Percentiles rank a stretch among this genome's conserved stretches.
Conservation (phyloP, 2,797 vertebrate genomes). For the Brachyalestes nurse region DNA sequence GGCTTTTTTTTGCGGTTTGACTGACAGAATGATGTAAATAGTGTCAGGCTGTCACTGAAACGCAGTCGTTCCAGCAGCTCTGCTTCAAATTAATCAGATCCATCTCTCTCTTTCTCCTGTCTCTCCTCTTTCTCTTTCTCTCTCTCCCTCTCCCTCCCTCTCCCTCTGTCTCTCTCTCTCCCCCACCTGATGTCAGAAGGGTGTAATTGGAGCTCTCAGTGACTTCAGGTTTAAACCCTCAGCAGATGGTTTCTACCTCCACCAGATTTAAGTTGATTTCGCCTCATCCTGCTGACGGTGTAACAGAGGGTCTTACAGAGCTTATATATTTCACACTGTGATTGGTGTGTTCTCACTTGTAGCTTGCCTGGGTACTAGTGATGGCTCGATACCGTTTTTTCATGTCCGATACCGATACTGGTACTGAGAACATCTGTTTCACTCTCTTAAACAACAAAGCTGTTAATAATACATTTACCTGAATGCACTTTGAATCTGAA, state of each 20-base stretch:
- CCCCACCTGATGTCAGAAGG: slow-evolving; percentile 10
- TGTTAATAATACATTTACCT: no score
- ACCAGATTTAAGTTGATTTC: neutral
- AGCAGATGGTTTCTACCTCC: slow-evolving; percentile 11
- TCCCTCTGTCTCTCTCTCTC: neutral
- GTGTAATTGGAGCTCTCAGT: slow-evolving; percentile 21
- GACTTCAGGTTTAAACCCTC: slow-evolving; percentile 26
- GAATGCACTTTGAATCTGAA: no score
- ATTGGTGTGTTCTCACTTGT: no score
- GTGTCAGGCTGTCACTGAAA: slow-evolving; percentile 30
- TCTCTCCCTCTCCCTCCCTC: neutral
- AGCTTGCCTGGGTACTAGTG: no score
- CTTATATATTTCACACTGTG: neutral
- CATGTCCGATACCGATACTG: no score
- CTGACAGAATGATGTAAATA: slow-evolving; percentile 28
- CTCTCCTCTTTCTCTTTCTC: no score
- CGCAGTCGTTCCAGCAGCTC: slow-evolving; percentile 10
- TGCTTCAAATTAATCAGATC: slow-evolving; percentile 21
- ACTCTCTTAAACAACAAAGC: no score
- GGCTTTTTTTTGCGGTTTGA: slow-evolving; percentile 28
- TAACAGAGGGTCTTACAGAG: neutral
- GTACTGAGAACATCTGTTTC: no score
- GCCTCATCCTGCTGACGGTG: neutral
- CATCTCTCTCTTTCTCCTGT: neutral
- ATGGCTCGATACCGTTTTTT: no score